phyloP scores from a whole-genome alignment of 2,888 invertebrate species.

The Prenolepis imparis region DNA sequence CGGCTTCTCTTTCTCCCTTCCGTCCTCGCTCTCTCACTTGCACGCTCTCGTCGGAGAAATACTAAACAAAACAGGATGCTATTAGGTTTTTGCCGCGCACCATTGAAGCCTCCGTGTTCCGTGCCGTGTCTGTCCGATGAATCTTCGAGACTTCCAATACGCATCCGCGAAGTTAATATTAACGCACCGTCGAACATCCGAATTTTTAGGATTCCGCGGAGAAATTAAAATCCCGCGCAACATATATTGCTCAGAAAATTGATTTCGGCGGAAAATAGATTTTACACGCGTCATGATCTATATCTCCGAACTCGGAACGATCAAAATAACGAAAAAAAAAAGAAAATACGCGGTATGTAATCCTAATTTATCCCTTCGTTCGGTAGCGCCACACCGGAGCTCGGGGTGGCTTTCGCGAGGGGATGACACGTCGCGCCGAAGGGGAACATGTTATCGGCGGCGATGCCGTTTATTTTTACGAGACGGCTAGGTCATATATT shows the following conservation, averaged over 20 bases:
- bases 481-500: slow-evolving; percentile 71
- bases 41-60: slow-evolving; percentile 64
- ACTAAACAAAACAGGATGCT: slow-evolving; percentile 74
- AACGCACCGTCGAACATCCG: slow-evolving; percentile 9
- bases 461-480: slow-evolving; percentile 73
- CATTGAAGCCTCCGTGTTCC: slow-evolving; percentile 25
- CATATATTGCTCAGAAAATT: background rate
- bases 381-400: slow-evolving; percentile 18
- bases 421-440: slow-evolving; percentile 55
- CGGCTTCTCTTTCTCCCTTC: slow-evolving; percentile 39
- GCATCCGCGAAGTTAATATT: slow-evolving; percentile 20
- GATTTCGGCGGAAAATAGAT: background rate
- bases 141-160: slow-evolving; percentile 26
- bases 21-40: background rate
- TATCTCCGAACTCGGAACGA: background rate
- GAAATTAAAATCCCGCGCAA: background rate
- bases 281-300: background rate
- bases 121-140: background rate
- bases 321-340: slow-evolving; percentile 23
- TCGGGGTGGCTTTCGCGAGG: slow-evolving; percentile 58
- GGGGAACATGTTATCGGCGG: slow-evolving; percentile 68
- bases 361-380: slow-evolving; percentile 49
- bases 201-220: slow-evolving; percentile 3
- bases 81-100: slow-evolving; percentile 71
- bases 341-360: slow-evolving; percentile 27